Percentiles rank a stretch among this genome's conserved stretches.
phyloP scores from a whole-genome alignment of 2,113 vertebrate species.

The Numida meleagris region DNA sequence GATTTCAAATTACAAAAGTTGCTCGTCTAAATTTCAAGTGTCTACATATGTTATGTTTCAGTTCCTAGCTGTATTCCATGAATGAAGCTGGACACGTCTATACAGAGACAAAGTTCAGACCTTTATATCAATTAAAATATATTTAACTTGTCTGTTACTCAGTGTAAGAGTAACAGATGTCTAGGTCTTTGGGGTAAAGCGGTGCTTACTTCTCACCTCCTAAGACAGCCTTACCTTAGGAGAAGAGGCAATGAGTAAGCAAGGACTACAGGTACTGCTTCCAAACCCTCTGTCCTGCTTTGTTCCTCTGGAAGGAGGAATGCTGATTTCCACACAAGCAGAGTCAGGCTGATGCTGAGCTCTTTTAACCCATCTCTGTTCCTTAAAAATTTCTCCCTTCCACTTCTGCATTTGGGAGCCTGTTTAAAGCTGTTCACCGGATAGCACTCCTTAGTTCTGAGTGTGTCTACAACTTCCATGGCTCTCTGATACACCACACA shows the following conservation, averaged over 20 bases:
- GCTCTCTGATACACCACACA: neutral
- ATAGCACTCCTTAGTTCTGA: neutral
- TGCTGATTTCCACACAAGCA: neutral
- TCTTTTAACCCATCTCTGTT: neutral
- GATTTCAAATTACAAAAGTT: conserved; percentile 33
- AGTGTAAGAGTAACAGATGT: neutral
- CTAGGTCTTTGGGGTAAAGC: neutral
- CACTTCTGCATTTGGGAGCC: neutral
- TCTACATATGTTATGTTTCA: neutral
- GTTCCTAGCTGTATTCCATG: neutral
- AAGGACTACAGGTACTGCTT: neutral
- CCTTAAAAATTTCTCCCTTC: neutral
- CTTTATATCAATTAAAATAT: neutral
- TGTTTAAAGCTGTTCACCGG: neutral
- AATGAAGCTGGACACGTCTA: neutral
- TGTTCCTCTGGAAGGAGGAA: neutral
- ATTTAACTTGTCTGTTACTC: neutral
- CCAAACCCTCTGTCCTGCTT: neutral
- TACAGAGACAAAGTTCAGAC: neutral
- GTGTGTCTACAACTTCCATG: neutral
- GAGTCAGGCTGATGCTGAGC: neutral
- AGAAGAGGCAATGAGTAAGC: neutral
- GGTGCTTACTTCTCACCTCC: neutral
- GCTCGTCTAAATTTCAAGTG: conserved; percentile 30
- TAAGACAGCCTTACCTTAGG: neutral